A percentile compares a stretch with the other conserved stretches of the same genome.
Conservation (phyloP, 1,140 invertebrate genomes). For the Chrysoperla carnea region DNA sequence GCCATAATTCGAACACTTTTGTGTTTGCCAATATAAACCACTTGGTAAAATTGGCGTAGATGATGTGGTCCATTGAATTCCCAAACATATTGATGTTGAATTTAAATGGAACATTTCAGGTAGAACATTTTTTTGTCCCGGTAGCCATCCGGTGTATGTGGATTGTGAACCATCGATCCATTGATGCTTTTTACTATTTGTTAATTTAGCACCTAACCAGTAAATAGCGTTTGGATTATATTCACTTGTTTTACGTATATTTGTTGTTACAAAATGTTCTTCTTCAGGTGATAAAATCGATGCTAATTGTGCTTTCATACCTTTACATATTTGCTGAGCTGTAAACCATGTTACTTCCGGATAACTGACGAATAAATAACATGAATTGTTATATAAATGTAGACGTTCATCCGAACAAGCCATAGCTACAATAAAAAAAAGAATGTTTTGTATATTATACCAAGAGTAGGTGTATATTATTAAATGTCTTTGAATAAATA, state of each 20-base stretch:
- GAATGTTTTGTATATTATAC: no score
- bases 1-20: conserved; percentile 33
- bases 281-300: conserved; percentile 41
- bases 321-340: conserved; percentile 49
- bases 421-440: conserved; percentile 15
- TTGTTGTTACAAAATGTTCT: conserved; percentile 40
- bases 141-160: conserved; percentile 35
- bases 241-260: conserved; percentile 41
- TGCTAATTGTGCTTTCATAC: conserved; percentile 37
- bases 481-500: no score
- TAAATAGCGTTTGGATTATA: conserved; percentile 47
- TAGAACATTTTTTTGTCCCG: conserved; percentile 19
- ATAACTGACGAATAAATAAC: conserved; percentile 53
- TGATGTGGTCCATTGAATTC: conserved; percentile 40
- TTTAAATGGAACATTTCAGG: conserved; percentile 19
- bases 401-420: conserved; percentile 46
- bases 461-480: no score
- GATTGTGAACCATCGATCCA: conserved; percentile 36
- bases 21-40: conserved; percentile 40
- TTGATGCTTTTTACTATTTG: conserved; percentile 21
- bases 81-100: conserved; percentile 27
- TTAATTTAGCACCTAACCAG: conserved; percentile 38
- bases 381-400: conserved; percentile 41
- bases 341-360: conserved; percentile 54
- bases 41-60: conserved; percentile 34